These are phyloP conservation scores for Anser brachyrhynchus DNA, from an alignment of 2,113 vertebrate species.

Conservation along the genomic window DNA sequence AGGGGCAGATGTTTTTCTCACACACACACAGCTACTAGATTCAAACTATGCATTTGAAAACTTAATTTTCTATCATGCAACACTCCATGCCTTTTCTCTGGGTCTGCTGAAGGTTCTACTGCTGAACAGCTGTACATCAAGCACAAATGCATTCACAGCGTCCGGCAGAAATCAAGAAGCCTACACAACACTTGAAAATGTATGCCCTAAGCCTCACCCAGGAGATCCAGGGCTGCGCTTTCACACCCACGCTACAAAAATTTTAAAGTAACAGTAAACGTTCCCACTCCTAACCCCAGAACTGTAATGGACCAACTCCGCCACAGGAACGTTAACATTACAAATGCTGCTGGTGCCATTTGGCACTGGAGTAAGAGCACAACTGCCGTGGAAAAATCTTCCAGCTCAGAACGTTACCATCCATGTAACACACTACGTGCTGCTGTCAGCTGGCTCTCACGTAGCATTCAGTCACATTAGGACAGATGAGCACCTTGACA, in stretches of 20 bases:
- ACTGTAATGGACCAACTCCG: not conserved
- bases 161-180: not conserved
- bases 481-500: not conserved
- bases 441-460: no score
- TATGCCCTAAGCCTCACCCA: not conserved
- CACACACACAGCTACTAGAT: not conserved
- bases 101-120: not conserved
- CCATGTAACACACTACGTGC: not conserved
- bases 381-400: not conserved
- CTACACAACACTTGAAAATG: not conserved
- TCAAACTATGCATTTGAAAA: not conserved
- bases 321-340: not conserved
- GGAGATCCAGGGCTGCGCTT: accelerated
- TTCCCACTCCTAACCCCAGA: not conserved
- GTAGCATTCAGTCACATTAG: not conserved
- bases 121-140: not conserved
- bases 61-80: not conserved
- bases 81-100: not conserved
- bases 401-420: not conserved
- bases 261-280: not conserved
- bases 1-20: not conserved
- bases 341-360: not conserved
- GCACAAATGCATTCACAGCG: not conserved
- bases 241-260: not conserved
- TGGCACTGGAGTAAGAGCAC: not conserved